These are phyloP conservation scores for Procambarus clarkii DNA, from an alignment of 1,140 invertebrate genomes.

Conservation along the genomic window DNA sequence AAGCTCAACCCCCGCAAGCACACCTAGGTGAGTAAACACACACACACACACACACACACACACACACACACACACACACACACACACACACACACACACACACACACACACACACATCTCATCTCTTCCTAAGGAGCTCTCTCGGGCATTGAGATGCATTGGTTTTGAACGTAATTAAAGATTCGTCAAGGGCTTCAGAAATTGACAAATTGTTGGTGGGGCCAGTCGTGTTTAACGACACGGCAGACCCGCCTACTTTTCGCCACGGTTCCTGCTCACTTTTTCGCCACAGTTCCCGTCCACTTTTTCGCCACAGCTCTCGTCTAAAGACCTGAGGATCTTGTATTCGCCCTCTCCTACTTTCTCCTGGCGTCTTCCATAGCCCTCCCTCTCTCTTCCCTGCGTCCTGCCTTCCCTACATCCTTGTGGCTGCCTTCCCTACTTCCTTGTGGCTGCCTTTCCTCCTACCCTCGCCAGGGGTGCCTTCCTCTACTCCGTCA, in stretches of 20 bases:
- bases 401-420: not conserved
- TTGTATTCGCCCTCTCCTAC: not conserved
- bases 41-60: too few species aligned
- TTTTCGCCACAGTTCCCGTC: not conserved
- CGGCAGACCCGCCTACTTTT: not conserved
- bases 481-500: too few species aligned
- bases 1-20: too few species aligned
- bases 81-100: too few species aligned
- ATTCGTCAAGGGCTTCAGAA: constrained; percentile 37
- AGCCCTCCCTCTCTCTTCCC: not conserved
- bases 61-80: too few species aligned
- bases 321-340: not conserved
- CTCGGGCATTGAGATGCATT: constrained; percentile 36
- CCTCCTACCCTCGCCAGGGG: too few species aligned
- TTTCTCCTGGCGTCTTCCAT: too few species aligned
- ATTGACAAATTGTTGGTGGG: constrained; percentile 31
- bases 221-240: constrained; percentile 17
- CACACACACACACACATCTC: too few species aligned
- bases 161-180: constrained; percentile 33
- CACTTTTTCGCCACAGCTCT: constrained; percentile 1
- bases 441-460: too few species aligned
- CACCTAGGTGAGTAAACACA: too few species aligned
- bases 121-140: too few species aligned
- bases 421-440: too few species aligned
- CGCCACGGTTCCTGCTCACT: not conserved